A percentile compares a stretch with the other conserved stretches of the same genome.
Conservation (phyloP, 2,888 invertebrate genomes). For the Drosophila infuscata region DNA sequence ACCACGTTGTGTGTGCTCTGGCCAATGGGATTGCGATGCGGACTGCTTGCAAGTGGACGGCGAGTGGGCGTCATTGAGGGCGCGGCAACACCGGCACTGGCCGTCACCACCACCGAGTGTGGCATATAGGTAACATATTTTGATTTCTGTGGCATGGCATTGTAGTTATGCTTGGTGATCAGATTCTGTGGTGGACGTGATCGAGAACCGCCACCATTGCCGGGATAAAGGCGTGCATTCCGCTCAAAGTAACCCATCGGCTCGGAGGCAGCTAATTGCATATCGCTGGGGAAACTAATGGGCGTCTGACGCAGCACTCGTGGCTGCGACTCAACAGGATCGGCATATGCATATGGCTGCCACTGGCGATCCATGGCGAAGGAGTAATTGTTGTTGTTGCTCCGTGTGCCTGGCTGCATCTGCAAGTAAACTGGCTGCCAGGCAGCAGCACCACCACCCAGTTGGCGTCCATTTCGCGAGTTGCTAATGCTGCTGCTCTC, state of each 20-base stretch:
- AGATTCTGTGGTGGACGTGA: conserved; percentile 70
- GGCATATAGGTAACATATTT: conserved; percentile 71
- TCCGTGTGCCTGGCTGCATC: conserved; percentile 36
- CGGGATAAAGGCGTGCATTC: conserved; percentile 58
- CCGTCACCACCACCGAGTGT: conserved; percentile 72
- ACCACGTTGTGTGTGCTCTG: conserved; percentile 73
- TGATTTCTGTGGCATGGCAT: conserved; percentile 57
- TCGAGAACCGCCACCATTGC: conserved; percentile 28
- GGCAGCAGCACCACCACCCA: conserved; percentile 28
- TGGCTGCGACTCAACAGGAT: conserved; percentile 50
- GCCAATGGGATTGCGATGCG: conserved; percentile 71
- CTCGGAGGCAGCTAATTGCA: conserved; percentile 65
- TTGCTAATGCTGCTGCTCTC: conserved; percentile 19
- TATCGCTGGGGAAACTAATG: conserved; percentile 59
- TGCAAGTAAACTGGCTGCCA: conserved; percentile 55
- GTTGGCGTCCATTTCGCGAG: conserved; percentile 48
- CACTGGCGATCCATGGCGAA: conserved; percentile 70
- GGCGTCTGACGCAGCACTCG: conserved; percentile 57
- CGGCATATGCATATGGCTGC: conserved; percentile 61
- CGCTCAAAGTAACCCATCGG: conserved; percentile 48
- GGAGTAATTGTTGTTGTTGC: conserved; percentile 55
- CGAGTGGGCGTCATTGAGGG: conserved; percentile 47
- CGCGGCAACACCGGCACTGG: conserved; percentile 67
- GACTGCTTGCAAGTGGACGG: conserved; percentile 30
- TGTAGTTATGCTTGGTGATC: conserved; percentile 78